A percentile compares a stretch with the other conserved stretches of the same genome.
Evolutionary conservation across 30 jellyfish, hydroid and myxozoan species (phyloP).

Genomic region (Nemopilema nomurai): DNA sequence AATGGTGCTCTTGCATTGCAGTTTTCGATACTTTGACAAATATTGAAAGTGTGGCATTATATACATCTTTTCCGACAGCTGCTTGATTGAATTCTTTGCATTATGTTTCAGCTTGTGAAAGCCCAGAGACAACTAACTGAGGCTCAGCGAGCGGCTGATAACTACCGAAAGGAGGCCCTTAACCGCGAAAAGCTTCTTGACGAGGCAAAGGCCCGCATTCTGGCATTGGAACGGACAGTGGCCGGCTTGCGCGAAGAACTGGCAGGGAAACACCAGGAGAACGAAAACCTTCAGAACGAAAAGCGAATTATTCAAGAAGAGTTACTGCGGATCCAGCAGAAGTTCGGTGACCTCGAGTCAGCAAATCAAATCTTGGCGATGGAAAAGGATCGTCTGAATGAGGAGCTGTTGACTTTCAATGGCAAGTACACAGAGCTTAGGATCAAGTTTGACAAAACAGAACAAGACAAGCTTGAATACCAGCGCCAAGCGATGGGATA

Average conservation of each 20-base stretch:
- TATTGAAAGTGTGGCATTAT: too few relatives aligned
- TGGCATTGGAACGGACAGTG: conserved; percentile 76
- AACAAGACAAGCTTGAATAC: conserved; percentile 86
- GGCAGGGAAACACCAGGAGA: conserved; percentile 80
- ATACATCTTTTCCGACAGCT: too few relatives aligned
- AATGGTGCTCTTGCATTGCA: too few relatives aligned
- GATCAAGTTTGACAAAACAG: conserved; percentile 89
- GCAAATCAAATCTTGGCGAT: conserved; percentile 90
- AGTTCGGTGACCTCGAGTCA: conserved; percentile 92
- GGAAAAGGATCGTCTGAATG: conserved; percentile 93
- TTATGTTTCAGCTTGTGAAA: conserved; percentile 59
- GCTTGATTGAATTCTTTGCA: not conserved
- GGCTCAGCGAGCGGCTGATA: conserved; percentile 93
- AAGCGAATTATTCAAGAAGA: conserved; percentile 91
- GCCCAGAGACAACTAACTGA: conserved; percentile 89
- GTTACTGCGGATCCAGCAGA: conserved; percentile 86
- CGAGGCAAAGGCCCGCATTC: conserved; percentile 89
- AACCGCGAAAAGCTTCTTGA: conserved; percentile 82
- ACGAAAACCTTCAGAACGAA: conserved; percentile 72
- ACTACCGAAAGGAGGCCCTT: conserved; percentile 80
- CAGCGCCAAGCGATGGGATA: conserved; percentile 96
- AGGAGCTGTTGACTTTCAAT: conserved; percentile 91
- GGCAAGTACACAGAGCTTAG: conserved; percentile 93
- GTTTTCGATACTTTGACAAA: too few relatives aligned
- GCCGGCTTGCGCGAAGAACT: conserved; percentile 86